Evolutionary conservation across 2,888 invertebrate species (phyloP).

Genomic region (Cinara cedri): DNA sequence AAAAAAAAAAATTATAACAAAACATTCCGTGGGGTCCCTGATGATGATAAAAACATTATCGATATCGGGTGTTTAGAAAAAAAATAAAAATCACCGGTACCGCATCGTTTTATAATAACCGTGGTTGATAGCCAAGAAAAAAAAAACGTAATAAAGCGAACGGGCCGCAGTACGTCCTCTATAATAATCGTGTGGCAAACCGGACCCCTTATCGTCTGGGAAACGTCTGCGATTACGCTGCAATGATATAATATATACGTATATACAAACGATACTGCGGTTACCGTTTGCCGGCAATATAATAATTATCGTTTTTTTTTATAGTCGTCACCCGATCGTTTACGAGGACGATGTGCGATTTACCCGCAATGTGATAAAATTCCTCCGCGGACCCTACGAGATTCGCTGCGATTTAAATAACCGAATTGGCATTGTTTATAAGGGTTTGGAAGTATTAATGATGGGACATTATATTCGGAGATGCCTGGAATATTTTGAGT

Average conservation of each 20-base stretch:
- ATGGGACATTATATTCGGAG: no score
- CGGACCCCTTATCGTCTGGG: background rate
- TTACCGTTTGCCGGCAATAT: constrained; percentile 5
- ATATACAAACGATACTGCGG: background rate
- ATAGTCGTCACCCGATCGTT: background rate
- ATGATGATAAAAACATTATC: no score
- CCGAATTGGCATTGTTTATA: no score
- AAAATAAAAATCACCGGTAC: background rate
- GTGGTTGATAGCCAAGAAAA: background rate
- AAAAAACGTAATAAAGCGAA: background rate
- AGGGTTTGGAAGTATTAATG: no score
- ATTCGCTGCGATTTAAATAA: no score
- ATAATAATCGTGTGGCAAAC: background rate
- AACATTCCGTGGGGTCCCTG: no score
- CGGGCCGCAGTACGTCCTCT: background rate
- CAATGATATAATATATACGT: background rate
- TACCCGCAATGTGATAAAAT: no score
- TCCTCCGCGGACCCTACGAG: no score
- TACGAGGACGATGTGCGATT: background rate
- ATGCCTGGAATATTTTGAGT: no score
- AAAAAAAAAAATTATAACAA: no score
- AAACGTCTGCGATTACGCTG: background rate
- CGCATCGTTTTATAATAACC: background rate
- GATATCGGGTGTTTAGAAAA: background rate
- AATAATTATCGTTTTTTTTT: background rate